phyloP scores from a whole-genome alignment of 2,888 invertebrate species.

The Parnassius apollo region DNA sequence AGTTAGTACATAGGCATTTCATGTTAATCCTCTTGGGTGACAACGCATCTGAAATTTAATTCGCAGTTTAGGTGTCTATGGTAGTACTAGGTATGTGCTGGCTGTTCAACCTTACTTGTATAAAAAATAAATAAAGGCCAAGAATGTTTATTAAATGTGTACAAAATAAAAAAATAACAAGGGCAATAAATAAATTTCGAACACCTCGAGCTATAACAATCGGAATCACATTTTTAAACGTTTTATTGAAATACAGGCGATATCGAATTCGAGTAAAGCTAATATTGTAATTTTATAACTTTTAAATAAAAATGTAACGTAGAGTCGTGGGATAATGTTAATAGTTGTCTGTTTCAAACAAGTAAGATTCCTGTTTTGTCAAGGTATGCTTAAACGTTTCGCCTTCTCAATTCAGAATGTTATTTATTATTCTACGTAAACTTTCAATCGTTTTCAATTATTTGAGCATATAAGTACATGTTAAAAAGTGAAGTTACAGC shows the following conservation, averaged over 20 bases:
- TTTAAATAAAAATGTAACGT: conserved; percentile 31
- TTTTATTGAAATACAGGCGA: conserved; percentile 58
- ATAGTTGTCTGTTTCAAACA: neutral
- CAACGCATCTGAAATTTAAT: no score
- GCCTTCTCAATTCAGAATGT: conserved; percentile 18
- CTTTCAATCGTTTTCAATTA: no score
- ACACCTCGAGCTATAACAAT: conserved; percentile 39
- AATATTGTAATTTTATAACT: conserved; percentile 20
- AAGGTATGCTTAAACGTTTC: conserved; percentile 22
- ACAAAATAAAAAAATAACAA: conserved; percentile 3
- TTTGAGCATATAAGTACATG: no score
- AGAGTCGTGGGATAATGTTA: conserved; percentile 10
- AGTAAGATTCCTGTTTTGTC: conserved; percentile 9
- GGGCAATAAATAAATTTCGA: conserved; percentile 15
- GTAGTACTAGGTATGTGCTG: no score
- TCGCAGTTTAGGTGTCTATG: no score
- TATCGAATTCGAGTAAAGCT: conserved; percentile 56
- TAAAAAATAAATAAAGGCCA: no score
- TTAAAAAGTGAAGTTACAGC: no score
- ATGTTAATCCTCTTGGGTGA: no score
- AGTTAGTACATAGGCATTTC: no score
- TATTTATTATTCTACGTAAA: no score
- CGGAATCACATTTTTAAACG: conserved; percentile 62
- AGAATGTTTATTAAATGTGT: neutral
- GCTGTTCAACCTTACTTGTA: no score